phyloP scores from a whole-genome alignment of 1,140 invertebrate species.

The Globodera rostochiensis region DNA sequence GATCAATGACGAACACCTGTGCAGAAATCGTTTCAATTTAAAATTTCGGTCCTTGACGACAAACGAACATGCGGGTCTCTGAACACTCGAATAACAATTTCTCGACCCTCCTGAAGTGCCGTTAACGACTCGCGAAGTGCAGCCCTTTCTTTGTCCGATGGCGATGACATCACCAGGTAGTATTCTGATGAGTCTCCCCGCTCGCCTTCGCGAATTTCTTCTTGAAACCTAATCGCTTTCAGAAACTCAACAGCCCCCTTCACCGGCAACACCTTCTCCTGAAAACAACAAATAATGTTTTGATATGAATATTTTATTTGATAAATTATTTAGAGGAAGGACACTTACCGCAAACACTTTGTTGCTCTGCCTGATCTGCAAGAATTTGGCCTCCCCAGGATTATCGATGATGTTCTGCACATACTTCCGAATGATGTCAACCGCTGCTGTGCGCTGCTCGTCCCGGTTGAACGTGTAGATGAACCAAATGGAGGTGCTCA shows the following conservation, averaged over 20 bases:
- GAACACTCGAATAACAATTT: constrained; percentile 40
- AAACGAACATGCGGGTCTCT: constrained; percentile 48
- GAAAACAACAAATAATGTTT: not conserved
- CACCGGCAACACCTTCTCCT: constrained; percentile 45
- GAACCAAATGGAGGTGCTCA: constrained; percentile 42
- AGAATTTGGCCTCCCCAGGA: constrained; percentile 45
- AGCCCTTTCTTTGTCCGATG: not conserved
- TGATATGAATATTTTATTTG: no score
- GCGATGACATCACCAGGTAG: not conserved
- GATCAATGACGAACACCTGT: constrained; percentile 46
- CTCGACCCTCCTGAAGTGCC: not conserved
- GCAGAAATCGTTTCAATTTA: not conserved
- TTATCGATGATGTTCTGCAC: constrained; percentile 42
- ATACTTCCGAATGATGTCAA: constrained; percentile 45
- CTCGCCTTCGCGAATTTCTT: constrained; percentile 24
- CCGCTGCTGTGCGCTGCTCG: constrained; percentile 3
- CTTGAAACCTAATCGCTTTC: constrained; percentile 42
- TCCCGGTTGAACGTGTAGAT: constrained; percentile 44
- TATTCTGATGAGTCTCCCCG: constrained; percentile 4
- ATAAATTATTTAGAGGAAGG: not conserved
- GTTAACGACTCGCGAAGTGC: not conserved
- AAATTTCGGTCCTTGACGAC: not conserved
- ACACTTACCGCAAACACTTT: constrained; percentile 43
- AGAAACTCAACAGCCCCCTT: constrained; percentile 48
- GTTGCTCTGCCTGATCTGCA: constrained; percentile 34